These are phyloP conservation scores for Eumerus sabulonum DNA, from an alignment of 2,888 invertebrate species.

Conservation along the genomic window DNA sequence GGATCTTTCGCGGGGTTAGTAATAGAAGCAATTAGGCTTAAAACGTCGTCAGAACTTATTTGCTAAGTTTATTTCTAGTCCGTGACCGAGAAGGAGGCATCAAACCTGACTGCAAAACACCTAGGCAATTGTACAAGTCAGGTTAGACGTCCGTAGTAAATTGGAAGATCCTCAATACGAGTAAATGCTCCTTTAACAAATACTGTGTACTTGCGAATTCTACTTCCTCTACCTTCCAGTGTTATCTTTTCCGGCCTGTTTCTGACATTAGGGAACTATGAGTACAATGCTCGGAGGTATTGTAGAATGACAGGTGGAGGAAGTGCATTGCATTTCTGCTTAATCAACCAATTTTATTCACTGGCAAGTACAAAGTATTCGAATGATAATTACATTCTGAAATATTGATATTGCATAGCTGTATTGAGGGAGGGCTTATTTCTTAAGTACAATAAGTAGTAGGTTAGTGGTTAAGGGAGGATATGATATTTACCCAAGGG, in stretches of 20 bases:
- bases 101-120: slow-evolving; percentile 27
- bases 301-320: no score
- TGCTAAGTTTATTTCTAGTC: slow-evolving; percentile 79
- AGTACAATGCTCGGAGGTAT: no score
- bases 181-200: no score
- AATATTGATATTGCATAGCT: slow-evolving; percentile 39
- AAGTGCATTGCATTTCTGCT: no score
- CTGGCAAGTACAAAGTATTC: slow-evolving; percentile 51
- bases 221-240: background rate
- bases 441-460: slow-evolving; percentile 26
- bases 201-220: slow-evolving; percentile 50
- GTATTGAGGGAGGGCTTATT: slow-evolving; percentile 45
- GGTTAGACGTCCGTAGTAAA: slow-evolving; percentile 34
- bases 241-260: slow-evolving; percentile 3
- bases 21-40: slow-evolving; percentile 30
- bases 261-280: slow-evolving; percentile 24
- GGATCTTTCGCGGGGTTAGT: background rate
- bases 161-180: slow-evolving; percentile 30
- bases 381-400: slow-evolving; percentile 62
- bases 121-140: slow-evolving; percentile 23
- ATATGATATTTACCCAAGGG: slow-evolving; percentile 80
- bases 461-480: slow-evolving; percentile 8
- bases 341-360: no score
- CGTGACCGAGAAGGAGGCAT: slow-evolving; percentile 17
- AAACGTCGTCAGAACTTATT: slow-evolving; percentile 39